phyloP scores from a whole-genome alignment of 2,888 invertebrate genomes.

The Labia minor region DNA sequence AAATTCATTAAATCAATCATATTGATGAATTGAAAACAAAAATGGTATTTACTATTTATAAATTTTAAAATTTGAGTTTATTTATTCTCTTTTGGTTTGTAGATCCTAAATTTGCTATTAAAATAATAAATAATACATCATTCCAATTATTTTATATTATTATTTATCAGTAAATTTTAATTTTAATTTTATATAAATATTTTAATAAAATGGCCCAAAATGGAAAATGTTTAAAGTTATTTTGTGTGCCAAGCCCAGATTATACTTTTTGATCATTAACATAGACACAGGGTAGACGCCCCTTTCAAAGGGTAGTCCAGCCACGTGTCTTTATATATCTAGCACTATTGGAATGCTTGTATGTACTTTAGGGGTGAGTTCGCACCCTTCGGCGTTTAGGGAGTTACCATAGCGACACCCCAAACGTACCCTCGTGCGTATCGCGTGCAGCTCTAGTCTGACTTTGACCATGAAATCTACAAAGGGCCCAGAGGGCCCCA shows the following conservation, averaged over 20 bases:
- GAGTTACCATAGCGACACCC: background rate
- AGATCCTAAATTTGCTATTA: no score
- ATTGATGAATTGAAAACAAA: no score
- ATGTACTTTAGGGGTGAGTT: background rate
- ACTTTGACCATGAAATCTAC: slow-evolving; percentile 5
- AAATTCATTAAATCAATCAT: no score
- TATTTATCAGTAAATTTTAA: no score
- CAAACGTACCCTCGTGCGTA: slow-evolving; percentile 5
- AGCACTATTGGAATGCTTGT: slow-evolving; percentile 2
- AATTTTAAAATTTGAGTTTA: no score
- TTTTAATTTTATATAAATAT: no score
- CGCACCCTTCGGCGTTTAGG: background rate
- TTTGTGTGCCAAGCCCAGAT: background rate
- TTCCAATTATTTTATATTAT: no score
- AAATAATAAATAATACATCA: no score
- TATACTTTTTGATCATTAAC: background rate
- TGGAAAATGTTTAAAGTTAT: background rate
- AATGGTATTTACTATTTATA: no score
- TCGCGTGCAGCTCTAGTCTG: background rate
- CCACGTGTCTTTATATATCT: background rate
- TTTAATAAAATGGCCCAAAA: background rate
- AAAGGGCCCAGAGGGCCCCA: background rate
- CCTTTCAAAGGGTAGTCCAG: background rate
- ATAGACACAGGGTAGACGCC: background rate
- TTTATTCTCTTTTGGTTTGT: no score